phyloP scores from a whole-genome alignment of 92 coral and sea anemone genomes.

The Siderastrea siderea region DNA sequence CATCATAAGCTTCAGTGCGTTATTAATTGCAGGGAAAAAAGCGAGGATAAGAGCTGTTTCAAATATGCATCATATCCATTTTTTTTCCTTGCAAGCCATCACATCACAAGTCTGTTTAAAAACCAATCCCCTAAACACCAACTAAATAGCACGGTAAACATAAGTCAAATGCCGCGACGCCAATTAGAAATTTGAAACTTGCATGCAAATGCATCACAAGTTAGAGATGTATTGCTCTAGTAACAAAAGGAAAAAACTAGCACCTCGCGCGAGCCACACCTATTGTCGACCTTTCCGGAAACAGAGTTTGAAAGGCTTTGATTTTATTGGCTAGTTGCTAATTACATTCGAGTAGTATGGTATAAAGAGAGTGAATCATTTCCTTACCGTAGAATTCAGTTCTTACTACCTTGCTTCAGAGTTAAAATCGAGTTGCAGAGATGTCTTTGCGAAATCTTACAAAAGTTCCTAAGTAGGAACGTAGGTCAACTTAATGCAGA shows the following conservation, averaged over 20 bases:
- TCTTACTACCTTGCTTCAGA: background rate
- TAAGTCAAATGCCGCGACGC: no score
- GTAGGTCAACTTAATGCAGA: slow-evolving; percentile 4
- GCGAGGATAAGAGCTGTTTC: no score
- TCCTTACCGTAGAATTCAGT: background rate
- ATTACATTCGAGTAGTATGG: background rate
- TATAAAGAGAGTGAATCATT: slow-evolving; percentile 4
- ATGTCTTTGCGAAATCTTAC: slow-evolving; percentile 29
- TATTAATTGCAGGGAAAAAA: no score
- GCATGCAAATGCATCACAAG: background rate
- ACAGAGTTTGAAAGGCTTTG: background rate
- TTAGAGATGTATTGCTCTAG: background rate
- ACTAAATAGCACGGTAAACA: no score
- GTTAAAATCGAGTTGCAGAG: background rate
- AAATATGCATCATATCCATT: no score
- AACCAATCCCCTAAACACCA: no score
- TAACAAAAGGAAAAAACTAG: slow-evolving; percentile 7
- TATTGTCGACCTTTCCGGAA: background rate
- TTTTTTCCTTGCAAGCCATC: no score
- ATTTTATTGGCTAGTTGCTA: slow-evolving; percentile 4
- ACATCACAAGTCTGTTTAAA: no score
- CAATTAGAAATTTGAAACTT: no score
- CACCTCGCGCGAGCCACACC: background rate
- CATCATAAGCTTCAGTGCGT: background rate
- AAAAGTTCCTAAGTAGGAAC: slow-evolving; percentile 32